A percentile compares a stretch with the other conserved stretches of the same genome.
phyloP scores from a whole-genome alignment of 2,113 vertebrate genomes.

The Sciurus niger region DNA sequence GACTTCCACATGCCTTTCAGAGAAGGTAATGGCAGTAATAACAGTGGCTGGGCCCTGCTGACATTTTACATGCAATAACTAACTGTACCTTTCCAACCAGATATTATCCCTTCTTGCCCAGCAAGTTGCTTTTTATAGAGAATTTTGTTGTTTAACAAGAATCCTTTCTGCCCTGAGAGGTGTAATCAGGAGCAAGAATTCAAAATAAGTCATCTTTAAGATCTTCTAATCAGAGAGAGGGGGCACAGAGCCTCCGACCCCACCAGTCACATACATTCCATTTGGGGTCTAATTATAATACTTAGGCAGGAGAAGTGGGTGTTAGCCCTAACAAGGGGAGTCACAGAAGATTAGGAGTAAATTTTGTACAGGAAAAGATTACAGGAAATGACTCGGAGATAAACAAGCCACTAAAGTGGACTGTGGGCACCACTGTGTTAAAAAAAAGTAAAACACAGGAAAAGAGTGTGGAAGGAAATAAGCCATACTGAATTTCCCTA shows the following conservation, averaged over 20 bases:
- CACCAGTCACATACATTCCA: not conserved
- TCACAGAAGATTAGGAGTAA: constrained; percentile 35
- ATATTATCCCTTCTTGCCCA: constrained; percentile 67
- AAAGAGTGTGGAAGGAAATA: not conserved
- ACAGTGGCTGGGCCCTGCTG: not conserved
- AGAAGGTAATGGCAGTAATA: constrained; percentile 1
- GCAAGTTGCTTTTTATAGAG: constrained; percentile 71
- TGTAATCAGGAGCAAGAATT: constrained; percentile 14
- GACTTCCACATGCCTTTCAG: not conserved
- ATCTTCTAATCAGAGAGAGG: constrained; percentile 68
- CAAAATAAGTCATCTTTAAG: constrained; percentile 71
- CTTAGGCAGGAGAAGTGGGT: constrained; percentile 60
- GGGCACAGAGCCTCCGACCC: constrained; percentile 18
- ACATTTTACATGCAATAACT: constrained; percentile 35
- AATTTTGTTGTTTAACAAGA: constrained; percentile 73
- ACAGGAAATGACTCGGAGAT: constrained; percentile 59
- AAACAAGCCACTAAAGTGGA: constrained; percentile 69
- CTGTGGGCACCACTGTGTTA: constrained; percentile 22
- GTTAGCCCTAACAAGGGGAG: constrained; percentile 17
- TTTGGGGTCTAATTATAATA: constrained; percentile 73
- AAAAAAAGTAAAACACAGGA: not conserved
- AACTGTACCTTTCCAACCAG: constrained; percentile 60
- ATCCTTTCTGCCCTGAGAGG: constrained; percentile 64
- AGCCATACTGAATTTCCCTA: not conserved
- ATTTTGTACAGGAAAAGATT: constrained; percentile 61